phyloP scores from a whole-genome alignment of 37 sponge, comb jelly and placozoan species.

The Mnemiopsis leidyi region DNA sequence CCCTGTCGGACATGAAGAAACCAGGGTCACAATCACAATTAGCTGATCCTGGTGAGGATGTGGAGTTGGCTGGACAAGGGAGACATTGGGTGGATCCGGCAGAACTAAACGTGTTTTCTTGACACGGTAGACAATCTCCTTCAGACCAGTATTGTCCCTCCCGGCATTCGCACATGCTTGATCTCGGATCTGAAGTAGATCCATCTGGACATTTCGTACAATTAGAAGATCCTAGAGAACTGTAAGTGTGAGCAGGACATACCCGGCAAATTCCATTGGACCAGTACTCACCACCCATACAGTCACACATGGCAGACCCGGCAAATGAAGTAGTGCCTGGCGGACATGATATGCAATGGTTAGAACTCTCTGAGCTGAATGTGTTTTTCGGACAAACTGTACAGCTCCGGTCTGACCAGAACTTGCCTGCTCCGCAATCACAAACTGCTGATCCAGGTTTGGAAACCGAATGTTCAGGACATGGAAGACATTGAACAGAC shows the following conservation, averaged over 20 bases:
- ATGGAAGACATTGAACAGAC: background rate
- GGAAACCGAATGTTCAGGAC: background rate
- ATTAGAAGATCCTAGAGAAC: background rate
- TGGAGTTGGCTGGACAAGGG: background rate
- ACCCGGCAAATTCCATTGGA: background rate
- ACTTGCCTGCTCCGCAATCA: background rate
- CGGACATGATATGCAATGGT: background rate
- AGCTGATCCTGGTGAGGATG: background rate
- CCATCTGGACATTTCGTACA: background rate
- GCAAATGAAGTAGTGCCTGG: background rate
- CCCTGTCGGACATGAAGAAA: background rate
- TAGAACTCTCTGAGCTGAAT: background rate
- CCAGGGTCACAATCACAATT: background rate
- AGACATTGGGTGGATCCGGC: background rate
- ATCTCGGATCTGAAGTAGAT: background rate
- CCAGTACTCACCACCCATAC: background rate
- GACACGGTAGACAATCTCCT: background rate
- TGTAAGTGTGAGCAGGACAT: background rate
- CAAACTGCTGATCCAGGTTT: background rate
- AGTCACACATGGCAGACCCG: background rate
- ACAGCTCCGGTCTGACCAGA: background rate
- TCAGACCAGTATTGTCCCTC: background rate
- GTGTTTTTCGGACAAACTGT: background rate
- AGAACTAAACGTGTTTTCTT: background rate
- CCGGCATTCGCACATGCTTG: background rate